Conservation (phyloP, 1,140 invertebrate genomes). For the Procambarus clarkii region DNA sequence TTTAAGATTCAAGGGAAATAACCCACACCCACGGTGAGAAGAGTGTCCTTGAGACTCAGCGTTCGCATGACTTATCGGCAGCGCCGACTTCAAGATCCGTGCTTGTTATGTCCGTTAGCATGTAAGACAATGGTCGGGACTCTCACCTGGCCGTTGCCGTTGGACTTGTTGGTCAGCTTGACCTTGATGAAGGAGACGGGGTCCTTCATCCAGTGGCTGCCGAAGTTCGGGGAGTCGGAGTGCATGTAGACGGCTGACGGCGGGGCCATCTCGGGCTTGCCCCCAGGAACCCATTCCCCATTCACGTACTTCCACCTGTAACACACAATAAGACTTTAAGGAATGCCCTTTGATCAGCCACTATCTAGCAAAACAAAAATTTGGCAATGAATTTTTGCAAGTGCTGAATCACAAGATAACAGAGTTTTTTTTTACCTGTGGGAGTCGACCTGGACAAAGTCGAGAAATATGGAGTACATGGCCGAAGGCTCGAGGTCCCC, state of each 20-base stretch:
- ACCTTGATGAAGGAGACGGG: constrained; percentile 97
- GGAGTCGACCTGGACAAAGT: constrained; percentile 95
- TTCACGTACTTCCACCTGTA: constrained; percentile 97
- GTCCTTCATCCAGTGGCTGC: constrained; percentile 98
- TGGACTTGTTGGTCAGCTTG: constrained; percentile 96
- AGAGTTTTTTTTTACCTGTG: no score
- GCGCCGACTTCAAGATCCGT: no score
- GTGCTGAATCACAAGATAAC: no score
- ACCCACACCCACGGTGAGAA: no score
- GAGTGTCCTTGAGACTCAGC: no score
- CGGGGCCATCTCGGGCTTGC: constrained; percentile 93
- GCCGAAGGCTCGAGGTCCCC: constrained; percentile 91
- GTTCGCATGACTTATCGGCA: no score
- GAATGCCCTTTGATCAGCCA: no score
- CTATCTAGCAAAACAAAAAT: no score
- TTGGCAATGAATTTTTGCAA: no score
- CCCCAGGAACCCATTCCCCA: constrained; percentile 96
- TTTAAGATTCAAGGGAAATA: no score
- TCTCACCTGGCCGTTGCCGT: constrained; percentile 88
- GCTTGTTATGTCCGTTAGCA: no score
- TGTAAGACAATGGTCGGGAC: no score
- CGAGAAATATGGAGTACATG: constrained; percentile 95
- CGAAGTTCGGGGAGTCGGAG: constrained; percentile 97
- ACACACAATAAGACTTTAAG: background rate
- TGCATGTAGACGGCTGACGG: constrained; percentile 95